A percentile compares a stretch with the other conserved stretches of the same genome.
Evolutionary conservation across 2,113 vertebrate genomes (phyloP).

Genomic region (Hepsetus odoe): DNA sequence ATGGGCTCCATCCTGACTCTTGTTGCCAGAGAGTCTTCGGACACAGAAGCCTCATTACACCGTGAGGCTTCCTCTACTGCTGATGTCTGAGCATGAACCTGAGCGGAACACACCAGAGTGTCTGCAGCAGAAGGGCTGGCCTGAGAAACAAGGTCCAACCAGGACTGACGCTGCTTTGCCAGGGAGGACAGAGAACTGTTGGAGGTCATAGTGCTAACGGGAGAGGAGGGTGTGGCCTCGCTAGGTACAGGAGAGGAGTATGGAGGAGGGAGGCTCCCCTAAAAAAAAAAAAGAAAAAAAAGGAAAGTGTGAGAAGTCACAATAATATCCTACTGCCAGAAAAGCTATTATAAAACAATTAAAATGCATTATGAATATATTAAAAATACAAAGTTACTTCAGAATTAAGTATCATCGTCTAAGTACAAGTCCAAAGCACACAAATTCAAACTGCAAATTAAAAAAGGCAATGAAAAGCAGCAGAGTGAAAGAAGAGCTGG

Average conservation of each 20-base stretch:
- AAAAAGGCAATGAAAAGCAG: no score
- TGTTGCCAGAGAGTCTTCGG: slow-evolving; percentile 45
- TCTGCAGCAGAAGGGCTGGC: slow-evolving; percentile 63
- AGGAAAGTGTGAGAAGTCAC: background rate
- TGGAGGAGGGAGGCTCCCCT: slow-evolving; percentile 77
- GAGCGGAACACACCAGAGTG: slow-evolving; percentile 71
- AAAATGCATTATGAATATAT: background rate
- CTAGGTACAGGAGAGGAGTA: slow-evolving; percentile 77
- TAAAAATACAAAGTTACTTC: no score
- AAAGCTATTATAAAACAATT: no score
- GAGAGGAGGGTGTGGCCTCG: slow-evolving; percentile 79
- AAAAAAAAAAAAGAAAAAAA: background rate
- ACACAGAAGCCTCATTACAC: slow-evolving; percentile 50
- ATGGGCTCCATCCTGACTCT: background rate
- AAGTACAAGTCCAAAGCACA: no score
- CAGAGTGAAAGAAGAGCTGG: no score
- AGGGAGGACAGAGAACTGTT: slow-evolving; percentile 76
- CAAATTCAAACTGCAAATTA: no score
- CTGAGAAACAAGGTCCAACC: slow-evolving; percentile 78
- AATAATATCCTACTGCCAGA: background rate
- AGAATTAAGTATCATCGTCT: no score
- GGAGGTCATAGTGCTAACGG: slow-evolving; percentile 80
- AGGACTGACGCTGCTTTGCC: slow-evolving; percentile 82
- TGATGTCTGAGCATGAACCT: slow-evolving; percentile 69
- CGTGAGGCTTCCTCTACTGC: slow-evolving; percentile 36